phyloP scores from a whole-genome alignment of 2,888 invertebrate genomes.

The Embidobia sp. region DNA sequence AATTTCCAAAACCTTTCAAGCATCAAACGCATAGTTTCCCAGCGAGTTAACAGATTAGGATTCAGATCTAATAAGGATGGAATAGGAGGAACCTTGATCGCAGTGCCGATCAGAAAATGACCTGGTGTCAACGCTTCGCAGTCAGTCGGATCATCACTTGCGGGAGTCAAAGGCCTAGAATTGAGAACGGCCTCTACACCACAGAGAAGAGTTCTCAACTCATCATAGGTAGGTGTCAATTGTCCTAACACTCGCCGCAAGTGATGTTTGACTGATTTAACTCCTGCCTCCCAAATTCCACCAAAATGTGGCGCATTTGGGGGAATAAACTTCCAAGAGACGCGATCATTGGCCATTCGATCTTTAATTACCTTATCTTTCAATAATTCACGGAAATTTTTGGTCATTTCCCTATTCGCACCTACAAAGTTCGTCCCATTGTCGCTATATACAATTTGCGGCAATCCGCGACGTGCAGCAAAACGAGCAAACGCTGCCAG shows the following conservation, averaged over 20 bases:
- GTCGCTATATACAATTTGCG: too few species aligned
- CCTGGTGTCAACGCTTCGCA: neutral
- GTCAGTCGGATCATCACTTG: neutral
- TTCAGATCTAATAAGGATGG: too few species aligned
- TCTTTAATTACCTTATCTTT: too few species aligned
- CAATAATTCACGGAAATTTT: neutral
- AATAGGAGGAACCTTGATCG: too few species aligned
- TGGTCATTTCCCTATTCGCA: neutral
- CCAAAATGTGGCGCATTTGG: slow-evolving; percentile 3
- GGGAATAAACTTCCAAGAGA: slow-evolving; percentile 1
- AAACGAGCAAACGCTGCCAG: neutral
- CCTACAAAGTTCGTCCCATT: too few species aligned
- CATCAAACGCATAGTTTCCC: too few species aligned
- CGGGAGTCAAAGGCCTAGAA: neutral
- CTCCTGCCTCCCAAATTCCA: slow-evolving; percentile 14
- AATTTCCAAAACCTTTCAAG: too few species aligned
- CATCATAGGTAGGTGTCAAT: neutral
- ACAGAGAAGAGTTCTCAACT: neutral
- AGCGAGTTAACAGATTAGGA: too few species aligned
- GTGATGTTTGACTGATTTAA: slow-evolving; percentile 8
- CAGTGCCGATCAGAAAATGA: neutral
- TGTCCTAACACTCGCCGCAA: neutral
- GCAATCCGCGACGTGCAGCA: too few species aligned
- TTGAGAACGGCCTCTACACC: neutral
- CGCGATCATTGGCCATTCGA: too few species aligned